These are phyloP conservation scores for Crax fasciolata DNA, from an alignment of 2,797 vertebrate genomes.

Conservation along the genomic window DNA sequence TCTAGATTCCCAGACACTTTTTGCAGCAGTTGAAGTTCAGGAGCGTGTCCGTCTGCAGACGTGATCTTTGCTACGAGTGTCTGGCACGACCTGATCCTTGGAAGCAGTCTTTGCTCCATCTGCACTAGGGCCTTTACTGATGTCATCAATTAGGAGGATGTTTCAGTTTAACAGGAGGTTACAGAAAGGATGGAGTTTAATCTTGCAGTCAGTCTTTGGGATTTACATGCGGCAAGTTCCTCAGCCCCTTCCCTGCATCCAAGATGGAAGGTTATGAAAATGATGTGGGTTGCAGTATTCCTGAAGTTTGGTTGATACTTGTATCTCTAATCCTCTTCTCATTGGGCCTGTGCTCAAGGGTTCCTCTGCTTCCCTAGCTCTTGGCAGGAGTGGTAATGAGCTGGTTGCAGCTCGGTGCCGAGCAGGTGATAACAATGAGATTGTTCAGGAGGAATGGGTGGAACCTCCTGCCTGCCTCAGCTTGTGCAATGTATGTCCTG, in stretches of 20 bases:
- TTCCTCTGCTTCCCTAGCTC: conserved; percentile 63
- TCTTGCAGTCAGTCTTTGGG: background rate
- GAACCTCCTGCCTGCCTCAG: conserved; percentile 63
- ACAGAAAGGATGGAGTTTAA: background rate
- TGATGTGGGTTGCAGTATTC: conserved; percentile 55
- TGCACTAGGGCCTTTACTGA: conserved; percentile 55
- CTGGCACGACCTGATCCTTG: conserved; percentile 59
- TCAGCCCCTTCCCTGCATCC: background rate
- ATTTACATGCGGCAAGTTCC: background rate
- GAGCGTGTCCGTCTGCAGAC: conserved; percentile 67
- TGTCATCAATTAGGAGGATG: conserved; percentile 19
- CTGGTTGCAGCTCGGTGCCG: conserved; percentile 33
- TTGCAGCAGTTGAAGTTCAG: conserved; percentile 53
- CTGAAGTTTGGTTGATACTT: conserved; percentile 71
- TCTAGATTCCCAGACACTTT: conserved; percentile 74
- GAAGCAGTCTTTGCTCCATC: background rate
- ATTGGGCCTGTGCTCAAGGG: conserved; percentile 37
- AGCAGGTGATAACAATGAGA: conserved; percentile 70
- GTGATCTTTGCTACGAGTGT: conserved; percentile 64
- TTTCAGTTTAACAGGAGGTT: background rate
- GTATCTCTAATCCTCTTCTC: conserved; percentile 58
- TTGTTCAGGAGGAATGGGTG: conserved; percentile 72
- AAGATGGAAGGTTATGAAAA: conserved; percentile 67
- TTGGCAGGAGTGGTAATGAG: conserved; percentile 65
- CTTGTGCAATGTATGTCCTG: conserved; percentile 50